Percentiles rank a stretch among this genome's conserved stretches.
These are phyloP conservation scores for Acridotheres tristis DNA, from an alignment of 2,797 vertebrate species.

Conservation along the genomic window DNA sequence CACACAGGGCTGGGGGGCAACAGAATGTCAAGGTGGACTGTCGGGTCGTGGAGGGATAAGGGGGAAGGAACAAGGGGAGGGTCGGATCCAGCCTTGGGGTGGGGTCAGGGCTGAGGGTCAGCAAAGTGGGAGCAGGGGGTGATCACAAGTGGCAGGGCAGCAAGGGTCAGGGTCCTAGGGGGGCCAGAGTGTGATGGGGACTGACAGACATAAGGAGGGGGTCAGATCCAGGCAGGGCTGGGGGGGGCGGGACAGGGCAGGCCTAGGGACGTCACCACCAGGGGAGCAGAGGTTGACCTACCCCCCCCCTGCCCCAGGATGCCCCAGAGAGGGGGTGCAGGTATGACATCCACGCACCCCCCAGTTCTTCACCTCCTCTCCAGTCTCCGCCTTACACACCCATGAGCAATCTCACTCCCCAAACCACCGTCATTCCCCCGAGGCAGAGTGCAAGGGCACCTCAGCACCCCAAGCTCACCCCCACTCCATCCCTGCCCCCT, in stretches of 20 bases:
- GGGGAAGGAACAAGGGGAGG: background rate
- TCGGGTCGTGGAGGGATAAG: background rate
- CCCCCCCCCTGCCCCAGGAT: background rate
- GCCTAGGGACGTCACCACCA: no score
- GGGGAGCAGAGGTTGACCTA: background rate
- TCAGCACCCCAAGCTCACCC: background rate
- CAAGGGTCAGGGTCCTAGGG: background rate
- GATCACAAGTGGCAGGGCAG: accelerated
- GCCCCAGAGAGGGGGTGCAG: no score
- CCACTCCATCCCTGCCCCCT: background rate
- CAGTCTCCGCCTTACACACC: background rate
- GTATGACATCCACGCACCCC: background rate
- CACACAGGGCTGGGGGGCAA: background rate
- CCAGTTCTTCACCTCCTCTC: background rate
- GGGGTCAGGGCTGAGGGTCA: background rate
- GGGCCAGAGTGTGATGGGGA: background rate
- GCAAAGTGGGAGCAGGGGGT: no score
- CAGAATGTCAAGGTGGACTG: background rate
- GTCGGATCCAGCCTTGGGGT: background rate
- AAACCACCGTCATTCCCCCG: background rate
- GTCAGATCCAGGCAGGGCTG: background rate
- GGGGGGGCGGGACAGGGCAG: background rate
- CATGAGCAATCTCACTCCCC: background rate
- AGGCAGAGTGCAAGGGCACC: background rate
- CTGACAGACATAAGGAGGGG: background rate